Base-by-base conservation (phyloP, 2,888 invertebrate species). In the Seladonia tumulorum region DNA sequence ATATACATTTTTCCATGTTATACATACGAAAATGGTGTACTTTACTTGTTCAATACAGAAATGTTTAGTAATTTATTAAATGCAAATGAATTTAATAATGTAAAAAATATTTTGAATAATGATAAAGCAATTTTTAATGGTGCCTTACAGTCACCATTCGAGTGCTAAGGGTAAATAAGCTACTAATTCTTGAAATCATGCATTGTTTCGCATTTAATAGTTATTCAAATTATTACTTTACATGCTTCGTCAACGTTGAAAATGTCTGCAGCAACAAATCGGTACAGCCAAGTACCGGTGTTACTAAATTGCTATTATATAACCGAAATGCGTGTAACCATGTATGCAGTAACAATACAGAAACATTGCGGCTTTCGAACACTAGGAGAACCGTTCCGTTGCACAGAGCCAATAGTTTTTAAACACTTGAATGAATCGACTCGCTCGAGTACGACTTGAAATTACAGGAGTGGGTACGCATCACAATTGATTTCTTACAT, bases 391-490 rank as follows among this genome's bases (percentile, higher is more conserved):
- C 49, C 10, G 53, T 53, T 53, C 14, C 66, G 53, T 76, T 16
- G 25, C 18, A 42, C 18, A 42, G n/a, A 18, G 16, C 4, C 5
- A 35, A 35, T 68, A 66, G 25, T 49, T 78, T 4, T 2, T 5
- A 22, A 47, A 29, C 74, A 71, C 70, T 82, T 14, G 71, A 60
- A 70, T 39, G 68, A 70, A 42, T 75, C 29, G 45, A 79, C 68
- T 57, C 25, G 16, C 16, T 22, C 39, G n/a, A 53, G 42, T 45
- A 45, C 16, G 47, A 47, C 35, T n/a, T 14, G 22, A 35, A 74
- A 74, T 75, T 39, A 47, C 12, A 39, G 60, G 76, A 63, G 77
- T 53, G 7, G 47, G 49, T 45, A 57, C 29, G 60, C 22, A 22
- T 53, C 53, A 63, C 57, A 53, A 80, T 77, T 74, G 39, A 45